A percentile compares a stretch with the other conserved stretches of the same genome.
Evolutionary conservation across 1,140 invertebrate genomes (phyloP).

Genomic region (Adelges cooleyi): DNA sequence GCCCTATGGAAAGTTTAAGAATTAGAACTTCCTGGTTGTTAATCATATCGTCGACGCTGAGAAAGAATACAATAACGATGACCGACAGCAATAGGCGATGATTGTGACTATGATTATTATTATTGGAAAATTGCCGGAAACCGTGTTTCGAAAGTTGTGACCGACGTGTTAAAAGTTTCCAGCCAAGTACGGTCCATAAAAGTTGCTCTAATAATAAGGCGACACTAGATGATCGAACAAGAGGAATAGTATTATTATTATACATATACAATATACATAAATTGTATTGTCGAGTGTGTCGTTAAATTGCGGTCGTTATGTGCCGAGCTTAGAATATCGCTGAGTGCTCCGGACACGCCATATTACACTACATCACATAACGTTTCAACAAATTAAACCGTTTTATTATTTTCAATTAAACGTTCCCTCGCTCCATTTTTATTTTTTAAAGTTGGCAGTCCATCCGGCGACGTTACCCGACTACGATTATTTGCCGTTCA

Average conservation of each 20-base stretch:
- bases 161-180: neutral
- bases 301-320: slow-evolving; percentile 1
- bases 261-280: neutral
- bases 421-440: too few species aligned
- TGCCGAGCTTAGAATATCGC: neutral
- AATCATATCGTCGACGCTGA: too few species aligned
- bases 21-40: too few species aligned
- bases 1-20: too few species aligned
- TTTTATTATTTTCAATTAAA: slow-evolving; percentile 10
- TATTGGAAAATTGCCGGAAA: slow-evolving; percentile 16
- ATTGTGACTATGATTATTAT: too few species aligned
- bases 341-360: neutral
- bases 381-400: neutral
- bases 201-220: neutral
- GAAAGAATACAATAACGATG: too few species aligned
- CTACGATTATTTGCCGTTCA: too few species aligned
- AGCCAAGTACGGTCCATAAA: neutral
- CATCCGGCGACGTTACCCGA: too few species aligned
- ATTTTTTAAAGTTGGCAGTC: neutral
- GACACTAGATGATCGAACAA: too few species aligned
- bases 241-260: neutral
- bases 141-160: neutral
- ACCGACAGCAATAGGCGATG: too few species aligned
- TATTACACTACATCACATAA: too few species aligned
- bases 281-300: slow-evolving; percentile 4